A percentile compares a stretch with the other conserved stretches of the same genome.
phyloP scores from a whole-genome alignment of 2,888 invertebrate genomes.

The Seira ritae region DNA sequence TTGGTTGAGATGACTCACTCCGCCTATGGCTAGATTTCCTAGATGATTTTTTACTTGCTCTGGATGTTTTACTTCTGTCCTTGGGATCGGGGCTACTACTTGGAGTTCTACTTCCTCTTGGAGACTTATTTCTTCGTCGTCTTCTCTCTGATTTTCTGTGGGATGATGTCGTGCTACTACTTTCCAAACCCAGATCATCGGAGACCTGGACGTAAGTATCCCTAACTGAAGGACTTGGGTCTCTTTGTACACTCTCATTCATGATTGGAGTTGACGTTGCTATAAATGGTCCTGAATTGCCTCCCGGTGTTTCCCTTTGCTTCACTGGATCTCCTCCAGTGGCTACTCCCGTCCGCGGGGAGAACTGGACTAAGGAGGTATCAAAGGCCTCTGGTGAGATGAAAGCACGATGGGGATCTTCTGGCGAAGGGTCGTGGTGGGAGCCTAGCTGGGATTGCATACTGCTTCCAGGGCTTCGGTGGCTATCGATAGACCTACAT shows the following conservation, averaged over 20 bases:
- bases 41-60: constrained; percentile 56
- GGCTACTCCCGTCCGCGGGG: background rate
- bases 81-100: constrained; percentile 45
- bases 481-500: constrained; percentile 65
- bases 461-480: constrained; percentile 62
- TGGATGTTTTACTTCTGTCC: constrained; percentile 32
- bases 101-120: constrained; percentile 25
- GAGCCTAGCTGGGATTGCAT: constrained; percentile 63
- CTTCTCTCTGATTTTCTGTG: constrained; percentile 63
- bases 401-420: constrained; percentile 62
- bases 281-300: constrained; percentile 40
- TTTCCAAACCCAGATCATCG: constrained; percentile 47
- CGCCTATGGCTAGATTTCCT: constrained; percentile 47
- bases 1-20: constrained; percentile 47
- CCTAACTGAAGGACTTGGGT: constrained; percentile 62
- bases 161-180: constrained; percentile 41
- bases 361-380: constrained; percentile 47
- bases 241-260: constrained; percentile 67
- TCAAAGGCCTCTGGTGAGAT: constrained; percentile 68
- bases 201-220: constrained; percentile 67
- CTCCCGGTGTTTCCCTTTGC: constrained; percentile 28
- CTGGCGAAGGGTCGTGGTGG: constrained; percentile 67
- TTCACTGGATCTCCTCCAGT: background rate
- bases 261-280: constrained; percentile 67
- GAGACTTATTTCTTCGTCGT: constrained; percentile 44